Percentiles rank a stretch among this genome's conserved stretches.
Conservation (phyloP, 2,888 invertebrate species). For the Trachelus tabidus region DNA sequence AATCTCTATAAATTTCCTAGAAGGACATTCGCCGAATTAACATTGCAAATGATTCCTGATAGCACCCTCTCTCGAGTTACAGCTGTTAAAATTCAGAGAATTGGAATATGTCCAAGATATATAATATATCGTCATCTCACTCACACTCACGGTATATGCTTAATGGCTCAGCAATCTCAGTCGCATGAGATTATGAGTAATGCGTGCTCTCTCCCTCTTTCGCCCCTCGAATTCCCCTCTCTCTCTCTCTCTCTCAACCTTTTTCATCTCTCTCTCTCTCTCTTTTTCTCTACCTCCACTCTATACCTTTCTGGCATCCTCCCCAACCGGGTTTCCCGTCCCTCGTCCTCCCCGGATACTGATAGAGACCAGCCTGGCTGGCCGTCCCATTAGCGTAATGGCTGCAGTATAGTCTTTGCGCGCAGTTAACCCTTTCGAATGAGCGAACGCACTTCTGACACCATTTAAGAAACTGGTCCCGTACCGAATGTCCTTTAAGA, state of each 20-base stretch:
- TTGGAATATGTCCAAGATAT: not conserved
- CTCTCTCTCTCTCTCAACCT: constrained; percentile 19
- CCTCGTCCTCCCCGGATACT: constrained; percentile 29
- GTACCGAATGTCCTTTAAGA: not conserved
- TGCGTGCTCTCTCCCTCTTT: constrained; percentile 28
- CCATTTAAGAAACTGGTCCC: not conserved
- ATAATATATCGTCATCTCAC: not conserved
- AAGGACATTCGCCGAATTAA: not conserved
- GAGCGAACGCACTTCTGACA: constrained; percentile 14
- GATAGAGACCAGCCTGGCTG: constrained; percentile 47
- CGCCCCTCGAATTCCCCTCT: constrained; percentile 21
- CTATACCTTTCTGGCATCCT: constrained; percentile 7
- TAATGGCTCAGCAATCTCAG: not conserved
- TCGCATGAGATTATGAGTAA: constrained; percentile 47
- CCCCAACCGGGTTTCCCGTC: constrained; percentile 6
- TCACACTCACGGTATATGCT: not conserved
- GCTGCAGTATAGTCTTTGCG: constrained; percentile 49
- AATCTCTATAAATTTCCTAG: not conserved
- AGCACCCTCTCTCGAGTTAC: not conserved
- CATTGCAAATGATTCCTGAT: not conserved
- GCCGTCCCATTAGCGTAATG: constrained; percentile 60
- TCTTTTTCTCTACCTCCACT: constrained; percentile 1
- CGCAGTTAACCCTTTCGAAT: constrained; percentile 43
- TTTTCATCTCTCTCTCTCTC: constrained; percentile 10
- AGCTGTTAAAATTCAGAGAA: not conserved